phyloP scores from a whole-genome alignment of 2,888 invertebrate genomes.

The Steinernema carpocapsae region DNA sequence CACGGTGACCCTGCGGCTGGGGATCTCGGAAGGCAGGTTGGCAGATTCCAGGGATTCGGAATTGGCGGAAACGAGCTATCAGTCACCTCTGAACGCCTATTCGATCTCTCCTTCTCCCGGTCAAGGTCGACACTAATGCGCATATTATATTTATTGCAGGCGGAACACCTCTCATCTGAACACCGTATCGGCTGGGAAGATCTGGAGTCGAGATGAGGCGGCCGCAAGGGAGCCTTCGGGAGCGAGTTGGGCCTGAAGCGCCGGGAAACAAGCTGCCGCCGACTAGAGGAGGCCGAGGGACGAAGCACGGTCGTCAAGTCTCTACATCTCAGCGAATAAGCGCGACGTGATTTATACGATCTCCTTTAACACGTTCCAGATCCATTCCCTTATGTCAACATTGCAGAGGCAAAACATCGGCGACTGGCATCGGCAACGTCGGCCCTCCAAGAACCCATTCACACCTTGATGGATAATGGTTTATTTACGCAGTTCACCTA shows the following conservation, averaged over 20 bases:
- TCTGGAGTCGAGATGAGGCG: not conserved
- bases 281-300: too few species aligned
- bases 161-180: conserved; percentile 33
- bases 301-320: not conserved
- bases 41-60: not conserved
- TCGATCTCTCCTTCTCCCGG: not conserved
- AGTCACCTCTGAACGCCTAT: conserved; percentile 17
- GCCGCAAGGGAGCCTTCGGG: not conserved
- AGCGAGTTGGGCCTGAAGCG: too few species aligned
- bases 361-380: conserved; percentile 33
- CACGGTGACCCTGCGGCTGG: not conserved
- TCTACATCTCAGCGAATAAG: conserved; percentile 1
- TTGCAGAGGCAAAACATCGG: conserved; percentile 22
- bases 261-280: conserved; percentile 2
- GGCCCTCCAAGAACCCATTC: conserved; percentile 1
- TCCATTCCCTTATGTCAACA: conserved; percentile 30
- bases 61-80: conserved; percentile 9
- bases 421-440: not conserved
- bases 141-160: conserved; percentile 33
- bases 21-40: not conserved
- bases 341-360: conserved; percentile 33
- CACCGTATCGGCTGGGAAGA: conserved; percentile 35
- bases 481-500: conserved; percentile 1
- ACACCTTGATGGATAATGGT: not conserved
- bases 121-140: conserved; percentile 33